phyloP scores from a whole-genome alignment of 2,113 vertebrate genomes.

The Anolis sagrei region DNA sequence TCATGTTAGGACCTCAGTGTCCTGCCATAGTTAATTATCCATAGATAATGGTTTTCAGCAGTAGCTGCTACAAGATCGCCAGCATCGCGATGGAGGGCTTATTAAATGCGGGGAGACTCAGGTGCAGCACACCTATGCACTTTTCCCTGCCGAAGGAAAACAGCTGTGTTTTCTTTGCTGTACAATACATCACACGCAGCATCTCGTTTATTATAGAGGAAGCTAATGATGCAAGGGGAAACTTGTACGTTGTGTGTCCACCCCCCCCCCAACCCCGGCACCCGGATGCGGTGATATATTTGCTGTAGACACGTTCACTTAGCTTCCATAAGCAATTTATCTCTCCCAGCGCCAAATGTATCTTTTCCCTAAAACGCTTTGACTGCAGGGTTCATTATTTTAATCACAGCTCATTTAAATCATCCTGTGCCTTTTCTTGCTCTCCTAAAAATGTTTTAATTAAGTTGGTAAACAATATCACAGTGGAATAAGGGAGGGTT shows the following conservation, averaged over 20 bases:
- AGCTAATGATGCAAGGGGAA: constrained; percentile 76
- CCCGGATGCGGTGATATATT: constrained; percentile 56
- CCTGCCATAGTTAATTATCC: constrained; percentile 82
- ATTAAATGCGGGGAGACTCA: constrained; percentile 73
- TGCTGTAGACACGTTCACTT: constrained; percentile 65
- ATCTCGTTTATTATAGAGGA: constrained; percentile 76
- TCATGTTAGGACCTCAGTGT: constrained; percentile 76
- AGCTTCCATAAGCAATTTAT: constrained; percentile 67
- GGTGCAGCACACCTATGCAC: constrained; percentile 68
- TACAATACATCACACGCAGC: constrained; percentile 76
- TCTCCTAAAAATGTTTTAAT: background rate
- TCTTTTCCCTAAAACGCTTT: constrained; percentile 47
- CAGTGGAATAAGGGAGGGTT: constrained; percentile 12
- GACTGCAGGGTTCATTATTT: constrained; percentile 27
- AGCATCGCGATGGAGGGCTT: constrained; percentile 65
- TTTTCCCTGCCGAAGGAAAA: constrained; percentile 62
- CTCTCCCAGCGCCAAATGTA: constrained; percentile 64
- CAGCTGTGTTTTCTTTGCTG: constrained; percentile 80
- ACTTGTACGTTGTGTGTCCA: constrained; percentile 66
- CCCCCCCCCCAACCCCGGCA: background rate
- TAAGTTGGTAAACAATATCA: background rate
- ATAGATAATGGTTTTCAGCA: constrained; percentile 77
- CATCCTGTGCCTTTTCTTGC: background rate
- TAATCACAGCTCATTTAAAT: background rate
- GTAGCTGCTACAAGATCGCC: constrained; percentile 54